A percentile compares a stretch with the other conserved stretches of the same genome.
phyloP scores from a whole-genome alignment of 2,888 invertebrate genomes.

The Monochamus alternatus region DNA sequence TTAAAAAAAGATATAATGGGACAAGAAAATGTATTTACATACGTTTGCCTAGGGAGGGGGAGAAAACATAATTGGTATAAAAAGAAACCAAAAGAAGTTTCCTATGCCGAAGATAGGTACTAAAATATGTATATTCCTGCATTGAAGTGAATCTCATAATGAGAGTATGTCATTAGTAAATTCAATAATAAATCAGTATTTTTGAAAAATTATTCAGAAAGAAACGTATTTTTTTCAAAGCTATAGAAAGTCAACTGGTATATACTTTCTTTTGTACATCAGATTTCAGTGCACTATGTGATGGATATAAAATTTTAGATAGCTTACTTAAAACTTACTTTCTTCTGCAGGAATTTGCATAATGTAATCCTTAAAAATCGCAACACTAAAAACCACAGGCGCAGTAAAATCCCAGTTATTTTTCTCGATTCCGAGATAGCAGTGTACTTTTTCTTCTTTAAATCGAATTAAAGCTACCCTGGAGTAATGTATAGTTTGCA shows the following conservation, averaged over 20 bases:
- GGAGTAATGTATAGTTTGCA: conserved; percentile 41
- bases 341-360: neutral
- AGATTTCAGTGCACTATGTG: neutral
- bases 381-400: conserved; percentile 32
- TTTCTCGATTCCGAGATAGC: conserved; percentile 29
- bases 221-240: too few relatives aligned
- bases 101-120: too few relatives aligned
- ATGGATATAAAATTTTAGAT: neutral
- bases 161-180: too few relatives aligned
- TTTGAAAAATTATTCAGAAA: too few relatives aligned
- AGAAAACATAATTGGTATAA: neutral
- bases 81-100: neutral
- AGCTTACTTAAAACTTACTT: neutral
- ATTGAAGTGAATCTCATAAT: too few relatives aligned
- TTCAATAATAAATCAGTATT: too few relatives aligned
- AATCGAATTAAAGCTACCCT: conserved; percentile 46
- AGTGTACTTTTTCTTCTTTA: conserved; percentile 38
- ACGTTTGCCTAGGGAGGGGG: neutral
- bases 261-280: too few relatives aligned
- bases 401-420: conserved; percentile 35
- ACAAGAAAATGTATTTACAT: neutral
- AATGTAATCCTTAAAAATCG: neutral
- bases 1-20: conserved; percentile 4
- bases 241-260: too few relatives aligned
- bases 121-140: too few relatives aligned